Evolutionary conservation across 2,113 vertebrate species (phyloP).

Genomic region (Melierax canorus): DNA sequence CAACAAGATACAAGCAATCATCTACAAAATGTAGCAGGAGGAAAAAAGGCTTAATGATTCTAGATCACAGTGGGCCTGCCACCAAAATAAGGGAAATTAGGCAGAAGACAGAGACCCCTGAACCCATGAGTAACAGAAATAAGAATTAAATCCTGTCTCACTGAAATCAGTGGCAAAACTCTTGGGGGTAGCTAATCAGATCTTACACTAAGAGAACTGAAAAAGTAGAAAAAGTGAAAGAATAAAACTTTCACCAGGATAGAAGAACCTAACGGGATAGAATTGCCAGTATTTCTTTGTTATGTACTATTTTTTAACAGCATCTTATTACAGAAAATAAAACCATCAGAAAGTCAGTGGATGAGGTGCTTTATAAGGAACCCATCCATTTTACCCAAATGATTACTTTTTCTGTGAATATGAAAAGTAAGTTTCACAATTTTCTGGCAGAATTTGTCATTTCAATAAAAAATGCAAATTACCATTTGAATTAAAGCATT

Average conservation of each 20-base stretch:
- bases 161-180: not conserved
- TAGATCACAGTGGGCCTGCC: not conserved
- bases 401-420: not conserved
- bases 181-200: not conserved
- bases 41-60: not conserved
- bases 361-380: not conserved
- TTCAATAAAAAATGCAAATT: not conserved
- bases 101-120: not conserved
- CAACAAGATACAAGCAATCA: not conserved
- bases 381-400: not conserved
- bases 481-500: not conserved
- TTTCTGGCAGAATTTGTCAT: not conserved
- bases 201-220: accelerated
- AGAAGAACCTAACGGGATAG: not conserved
- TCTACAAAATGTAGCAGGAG: not conserved
- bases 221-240: not conserved
- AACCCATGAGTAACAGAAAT: not conserved
- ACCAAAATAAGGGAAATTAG: not conserved
- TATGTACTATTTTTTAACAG: not conserved
- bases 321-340: not conserved
- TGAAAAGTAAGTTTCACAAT: not conserved
- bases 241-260: not conserved
- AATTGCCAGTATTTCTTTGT: not conserved
- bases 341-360: not conserved
- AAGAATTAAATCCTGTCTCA: not conserved